A percentile compares a stretch with the other conserved stretches of the same genome.
These are phyloP conservation scores for Serilophus lunatus DNA, from an alignment of 2,113 vertebrate species.

Conservation along the genomic window DNA sequence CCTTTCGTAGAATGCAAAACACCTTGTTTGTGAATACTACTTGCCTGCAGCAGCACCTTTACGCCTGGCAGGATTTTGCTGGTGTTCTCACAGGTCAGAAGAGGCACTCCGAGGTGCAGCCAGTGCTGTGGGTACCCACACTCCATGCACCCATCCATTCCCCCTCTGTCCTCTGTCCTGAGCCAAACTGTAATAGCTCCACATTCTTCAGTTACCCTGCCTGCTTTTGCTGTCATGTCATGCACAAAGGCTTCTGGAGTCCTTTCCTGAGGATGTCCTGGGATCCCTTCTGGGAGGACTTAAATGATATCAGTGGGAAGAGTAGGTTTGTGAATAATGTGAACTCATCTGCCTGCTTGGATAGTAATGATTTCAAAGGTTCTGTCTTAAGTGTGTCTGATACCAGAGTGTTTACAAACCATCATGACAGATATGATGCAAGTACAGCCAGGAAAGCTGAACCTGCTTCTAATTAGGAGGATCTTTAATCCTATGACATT, in stretches of 20 bases:
- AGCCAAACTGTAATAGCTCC: background rate
- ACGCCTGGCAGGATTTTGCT: background rate
- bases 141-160: background rate
- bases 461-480: background rate
- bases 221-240: background rate
- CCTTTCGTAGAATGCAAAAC: background rate
- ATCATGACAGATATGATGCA: background rate
- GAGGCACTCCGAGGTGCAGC: background rate
- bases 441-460: background rate
- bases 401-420: background rate
- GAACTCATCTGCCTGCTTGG: background rate
- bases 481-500: background rate
- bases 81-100: background rate
- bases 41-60: background rate
- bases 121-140: background rate
- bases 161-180: background rate
- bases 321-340: background rate
- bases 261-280: background rate
- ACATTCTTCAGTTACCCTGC: background rate
- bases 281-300: background rate
- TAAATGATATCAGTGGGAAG: background rate
- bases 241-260: background rate
- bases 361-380: background rate
- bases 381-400: background rate
- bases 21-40: background rate